phyloP scores from a whole-genome alignment of 1,140 invertebrate species.

The Calephelis virginiensis region DNA sequence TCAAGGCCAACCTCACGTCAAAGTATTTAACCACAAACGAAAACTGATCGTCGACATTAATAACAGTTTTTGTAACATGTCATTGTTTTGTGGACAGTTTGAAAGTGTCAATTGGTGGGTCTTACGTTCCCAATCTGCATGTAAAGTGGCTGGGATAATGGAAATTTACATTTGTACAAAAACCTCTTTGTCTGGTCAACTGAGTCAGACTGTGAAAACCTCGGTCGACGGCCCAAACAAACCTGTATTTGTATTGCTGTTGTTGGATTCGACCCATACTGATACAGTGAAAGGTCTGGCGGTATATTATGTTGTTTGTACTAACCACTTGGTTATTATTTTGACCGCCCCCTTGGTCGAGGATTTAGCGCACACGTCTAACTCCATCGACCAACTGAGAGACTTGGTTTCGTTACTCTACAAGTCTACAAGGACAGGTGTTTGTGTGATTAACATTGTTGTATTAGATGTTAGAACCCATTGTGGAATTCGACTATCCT shows the following conservation, averaged over 20 bases:
- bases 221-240: constrained; percentile 61
- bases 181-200: constrained; percentile 47
- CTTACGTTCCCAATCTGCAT: constrained; percentile 65
- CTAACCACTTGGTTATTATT: no score
- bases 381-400: no score
- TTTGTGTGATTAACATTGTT: no score
- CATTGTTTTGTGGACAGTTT: constrained; percentile 49
- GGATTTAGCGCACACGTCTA: no score
- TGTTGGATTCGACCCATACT: constrained; percentile 30
- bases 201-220: constrained; percentile 57
- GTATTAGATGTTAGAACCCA: no score
- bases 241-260: constrained; percentile 34
- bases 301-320: no score
- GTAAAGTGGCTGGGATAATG: constrained; percentile 61
- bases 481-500: no score
- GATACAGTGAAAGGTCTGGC: no score
- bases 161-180: constrained; percentile 72
- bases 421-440: no score
- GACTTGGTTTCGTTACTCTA: no score
- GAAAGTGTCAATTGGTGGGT: constrained; percentile 52
- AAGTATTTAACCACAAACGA: constrained; percentile 38
- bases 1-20: constrained; percentile 32
- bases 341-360: no score
- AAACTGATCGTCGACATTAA: constrained; percentile 51
- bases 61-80: constrained; percentile 51